These are phyloP conservation scores for Pocillopora verrucosa DNA, from an alignment of 64 coral and sea anemone species.

Conservation along the genomic window DNA sequence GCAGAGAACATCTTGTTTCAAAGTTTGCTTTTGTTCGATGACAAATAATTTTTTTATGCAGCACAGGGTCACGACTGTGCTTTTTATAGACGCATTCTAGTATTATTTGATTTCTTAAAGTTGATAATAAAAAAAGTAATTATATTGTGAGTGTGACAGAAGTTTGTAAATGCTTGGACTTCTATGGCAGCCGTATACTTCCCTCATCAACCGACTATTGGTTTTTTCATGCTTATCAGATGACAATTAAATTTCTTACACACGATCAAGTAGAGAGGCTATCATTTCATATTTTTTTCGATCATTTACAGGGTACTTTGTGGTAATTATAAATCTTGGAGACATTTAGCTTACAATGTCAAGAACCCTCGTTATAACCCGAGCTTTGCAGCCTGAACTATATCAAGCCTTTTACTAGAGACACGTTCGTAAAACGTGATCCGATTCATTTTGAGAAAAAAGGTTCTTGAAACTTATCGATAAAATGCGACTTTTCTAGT, in stretches of 20 bases:
- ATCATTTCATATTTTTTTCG: not conserved
- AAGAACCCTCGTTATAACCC: no score
- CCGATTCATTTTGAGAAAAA: not conserved
- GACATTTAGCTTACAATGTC: not conserved
- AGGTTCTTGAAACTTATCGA: not conserved
- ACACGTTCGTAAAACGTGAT: not conserved
- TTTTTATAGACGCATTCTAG: not conserved
- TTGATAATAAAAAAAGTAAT: not conserved
- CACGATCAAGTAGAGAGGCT: not conserved
- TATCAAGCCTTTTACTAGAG: no score
- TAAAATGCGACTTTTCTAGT: not conserved
- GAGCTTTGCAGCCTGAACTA: no score
- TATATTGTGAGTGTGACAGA: not conserved
- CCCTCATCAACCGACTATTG: not conserved
- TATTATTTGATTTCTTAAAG: not conserved
- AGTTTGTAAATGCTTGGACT: not conserved
- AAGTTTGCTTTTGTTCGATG: not conserved
- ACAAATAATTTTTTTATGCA: no score
- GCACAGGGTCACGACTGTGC: not conserved
- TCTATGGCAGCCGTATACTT: not conserved
- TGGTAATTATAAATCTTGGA: not conserved
- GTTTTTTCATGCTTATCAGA: not conserved
- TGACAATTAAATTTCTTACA: not conserved
- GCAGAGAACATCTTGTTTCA: not conserved
- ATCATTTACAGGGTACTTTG: not conserved